phyloP scores from a whole-genome alignment of 1,140 invertebrate genomes.

The Drosophila orosa region DNA sequence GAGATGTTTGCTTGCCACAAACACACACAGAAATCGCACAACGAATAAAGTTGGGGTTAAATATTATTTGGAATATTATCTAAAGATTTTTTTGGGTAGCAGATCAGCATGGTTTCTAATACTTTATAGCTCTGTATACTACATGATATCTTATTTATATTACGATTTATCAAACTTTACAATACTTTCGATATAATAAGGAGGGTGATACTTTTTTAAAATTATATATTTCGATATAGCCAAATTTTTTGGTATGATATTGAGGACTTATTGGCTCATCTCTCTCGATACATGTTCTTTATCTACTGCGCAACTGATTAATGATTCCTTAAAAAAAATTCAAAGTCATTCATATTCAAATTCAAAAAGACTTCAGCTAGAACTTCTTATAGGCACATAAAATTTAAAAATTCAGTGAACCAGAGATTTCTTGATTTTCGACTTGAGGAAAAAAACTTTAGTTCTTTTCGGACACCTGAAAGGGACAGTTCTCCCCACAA shows the following conservation, averaged over 20 bases:
- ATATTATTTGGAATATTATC: neutral
- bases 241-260: neutral
- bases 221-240: neutral
- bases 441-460: neutral
- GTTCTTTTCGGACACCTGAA: neutral
- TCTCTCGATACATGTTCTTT: neutral
- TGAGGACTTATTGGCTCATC: neutral
- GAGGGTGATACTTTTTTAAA: neutral
- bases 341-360: neutral
- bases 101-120: neutral
- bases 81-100: too few species aligned
- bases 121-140: neutral
- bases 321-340: neutral
- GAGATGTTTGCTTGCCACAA: neutral
- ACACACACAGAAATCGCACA: neutral
- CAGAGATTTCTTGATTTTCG: neutral
- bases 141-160: too few species aligned
- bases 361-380: too few species aligned
- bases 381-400: neutral
- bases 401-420: neutral
- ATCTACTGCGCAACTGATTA: neutral
- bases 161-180: too few species aligned
- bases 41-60: neutral
- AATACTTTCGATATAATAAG: neutral
- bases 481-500: neutral